Conservation (phyloP, 2,113 vertebrate genomes). For the Grus americana region DNA sequence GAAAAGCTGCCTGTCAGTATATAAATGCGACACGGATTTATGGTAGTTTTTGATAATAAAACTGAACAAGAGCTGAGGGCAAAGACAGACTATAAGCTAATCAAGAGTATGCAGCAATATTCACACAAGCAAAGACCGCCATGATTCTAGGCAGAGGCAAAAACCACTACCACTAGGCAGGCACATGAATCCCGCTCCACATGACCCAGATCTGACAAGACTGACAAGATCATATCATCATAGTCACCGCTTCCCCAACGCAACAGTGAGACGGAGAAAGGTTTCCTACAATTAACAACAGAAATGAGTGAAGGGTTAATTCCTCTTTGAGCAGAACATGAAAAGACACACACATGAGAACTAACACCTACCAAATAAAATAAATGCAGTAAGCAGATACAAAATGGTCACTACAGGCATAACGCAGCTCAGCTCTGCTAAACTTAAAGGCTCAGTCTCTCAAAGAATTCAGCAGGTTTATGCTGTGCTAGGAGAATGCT, state of each 20-base stretch:
- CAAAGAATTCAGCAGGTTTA: background rate
- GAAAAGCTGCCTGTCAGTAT: background rate
- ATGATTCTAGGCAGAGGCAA: background rate
- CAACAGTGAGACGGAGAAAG: background rate
- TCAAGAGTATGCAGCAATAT: background rate
- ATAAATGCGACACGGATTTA: background rate
- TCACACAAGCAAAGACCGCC: background rate
- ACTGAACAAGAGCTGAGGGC: background rate
- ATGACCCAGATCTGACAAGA: slow-evolving; percentile 41
- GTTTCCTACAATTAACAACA: background rate
- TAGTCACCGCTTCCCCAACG: background rate
- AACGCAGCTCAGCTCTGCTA: background rate
- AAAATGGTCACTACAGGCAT: background rate
- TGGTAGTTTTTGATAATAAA: background rate
- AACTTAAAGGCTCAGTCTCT: background rate
- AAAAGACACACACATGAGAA: background rate
- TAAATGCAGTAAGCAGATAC: background rate
- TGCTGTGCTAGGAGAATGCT: background rate
- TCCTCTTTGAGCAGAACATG: background rate
- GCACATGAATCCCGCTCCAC: background rate
- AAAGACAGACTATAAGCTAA: background rate
- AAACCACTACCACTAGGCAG: background rate
- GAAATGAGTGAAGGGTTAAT: background rate
- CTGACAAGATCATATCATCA: background rate
- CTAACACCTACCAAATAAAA: background rate